phyloP scores from a whole-genome alignment of 2,888 invertebrate species.

The Rhagium mordax region DNA sequence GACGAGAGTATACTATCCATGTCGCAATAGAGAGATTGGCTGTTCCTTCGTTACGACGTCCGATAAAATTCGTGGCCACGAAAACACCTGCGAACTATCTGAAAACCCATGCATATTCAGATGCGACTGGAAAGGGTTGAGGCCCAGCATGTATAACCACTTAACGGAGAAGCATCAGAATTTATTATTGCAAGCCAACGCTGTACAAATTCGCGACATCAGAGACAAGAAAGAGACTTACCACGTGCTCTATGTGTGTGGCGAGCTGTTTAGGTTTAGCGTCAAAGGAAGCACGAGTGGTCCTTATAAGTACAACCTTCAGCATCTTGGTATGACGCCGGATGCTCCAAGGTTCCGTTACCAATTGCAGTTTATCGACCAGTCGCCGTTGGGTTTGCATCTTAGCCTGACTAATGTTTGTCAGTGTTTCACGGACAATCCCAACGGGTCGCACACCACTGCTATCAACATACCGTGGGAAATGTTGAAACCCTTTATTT shows the following conservation, averaged over 20 bases:
- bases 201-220: constrained; percentile 37
- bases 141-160: constrained; percentile 44
- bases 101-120: constrained; percentile 45
- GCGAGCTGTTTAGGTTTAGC: constrained; percentile 49
- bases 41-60: constrained; percentile 50
- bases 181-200: constrained; percentile 36
- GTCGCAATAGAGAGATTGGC: constrained; percentile 51
- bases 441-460: constrained; percentile 22
- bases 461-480: constrained; percentile 44
- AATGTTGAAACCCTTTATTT: constrained; percentile 42
- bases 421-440: constrained; percentile 35
- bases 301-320: constrained; percentile 43
- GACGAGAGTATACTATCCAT: constrained; percentile 49
- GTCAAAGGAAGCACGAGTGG: constrained; percentile 34
- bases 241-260: constrained; percentile 45
- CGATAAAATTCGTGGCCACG: constrained; percentile 49
- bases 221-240: constrained; percentile 36
- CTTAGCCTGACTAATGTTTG: constrained; percentile 40
- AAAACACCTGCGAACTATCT: constrained; percentile 46
- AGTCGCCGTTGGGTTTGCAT: constrained; percentile 28
- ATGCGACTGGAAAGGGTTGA: constrained; percentile 47
- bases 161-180: constrained; percentile 39
- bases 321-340: constrained; percentile 40
- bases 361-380: constrained; percentile 41
- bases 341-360: constrained; percentile 42